These are phyloP conservation scores for Nephrocerus scutellatus DNA, from an alignment of 2,888 invertebrate species.

Conservation along the genomic window DNA sequence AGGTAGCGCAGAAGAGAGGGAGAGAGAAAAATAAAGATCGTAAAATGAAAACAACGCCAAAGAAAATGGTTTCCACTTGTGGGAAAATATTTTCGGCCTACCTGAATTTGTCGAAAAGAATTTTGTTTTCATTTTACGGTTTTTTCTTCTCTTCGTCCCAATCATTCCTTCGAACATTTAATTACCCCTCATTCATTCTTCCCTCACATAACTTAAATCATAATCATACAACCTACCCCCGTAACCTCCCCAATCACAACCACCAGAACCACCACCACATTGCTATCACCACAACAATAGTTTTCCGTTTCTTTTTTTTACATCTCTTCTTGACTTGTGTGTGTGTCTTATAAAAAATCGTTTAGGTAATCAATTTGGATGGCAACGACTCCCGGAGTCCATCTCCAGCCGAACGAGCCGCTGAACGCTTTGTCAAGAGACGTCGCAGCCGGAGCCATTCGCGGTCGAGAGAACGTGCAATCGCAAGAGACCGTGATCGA, in stretches of 20 bases:
- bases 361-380: constrained; percentile 51
- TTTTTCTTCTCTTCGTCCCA: constrained; percentile 5
- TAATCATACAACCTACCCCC: no score
- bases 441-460: constrained; percentile 45
- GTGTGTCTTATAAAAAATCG: constrained; percentile 22
- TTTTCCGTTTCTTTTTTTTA: constrained; percentile 5
- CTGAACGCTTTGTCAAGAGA: constrained; percentile 49
- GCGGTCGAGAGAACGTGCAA: constrained; percentile 42
- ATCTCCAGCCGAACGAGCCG: constrained; percentile 50
- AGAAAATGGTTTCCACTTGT: constrained; percentile 4
- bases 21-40: no score
- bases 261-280: background rate
- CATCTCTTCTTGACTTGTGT: constrained; percentile 20
- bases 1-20: no score
- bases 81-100: no score
- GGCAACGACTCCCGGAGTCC: constrained; percentile 53
- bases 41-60: constrained; percentile 10
- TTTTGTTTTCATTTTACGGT: constrained; percentile 14
- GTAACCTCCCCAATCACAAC: constrained; percentile 4
- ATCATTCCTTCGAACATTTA: constrained; percentile 5
- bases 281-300: constrained; percentile 3
- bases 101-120: no score
- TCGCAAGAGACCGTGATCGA: constrained; percentile 34
- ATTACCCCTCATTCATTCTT: background rate
- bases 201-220: no score